These are phyloP conservation scores for Sitta carolinensis DNA, from an alignment of 2,797 vertebrate genomes.

Conservation along the genomic window DNA sequence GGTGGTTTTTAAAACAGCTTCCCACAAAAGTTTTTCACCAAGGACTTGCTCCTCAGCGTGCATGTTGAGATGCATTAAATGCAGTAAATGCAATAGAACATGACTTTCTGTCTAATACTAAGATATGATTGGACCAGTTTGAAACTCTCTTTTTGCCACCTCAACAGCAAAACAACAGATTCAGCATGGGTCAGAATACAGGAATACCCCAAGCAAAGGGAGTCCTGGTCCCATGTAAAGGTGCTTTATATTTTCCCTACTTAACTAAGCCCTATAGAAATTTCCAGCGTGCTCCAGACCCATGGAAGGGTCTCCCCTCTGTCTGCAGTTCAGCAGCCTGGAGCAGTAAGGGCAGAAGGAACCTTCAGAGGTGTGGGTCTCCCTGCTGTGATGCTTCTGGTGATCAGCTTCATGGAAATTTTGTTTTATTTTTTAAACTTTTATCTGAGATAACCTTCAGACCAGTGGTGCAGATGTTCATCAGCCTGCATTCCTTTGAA, in stretches of 20 bases:
- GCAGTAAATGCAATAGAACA: background rate
- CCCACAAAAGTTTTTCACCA: background rate
- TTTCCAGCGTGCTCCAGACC: background rate
- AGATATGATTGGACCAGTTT: background rate
- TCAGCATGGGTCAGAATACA: background rate
- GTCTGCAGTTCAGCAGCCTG: background rate
- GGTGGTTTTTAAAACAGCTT: background rate
- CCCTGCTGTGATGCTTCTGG: background rate
- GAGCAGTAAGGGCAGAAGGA: background rate
- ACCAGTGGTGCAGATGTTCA: slow-evolving; percentile 1
- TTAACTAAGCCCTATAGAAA: background rate
- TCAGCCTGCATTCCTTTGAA: slow-evolving; percentile 42
- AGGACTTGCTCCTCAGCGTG: background rate
- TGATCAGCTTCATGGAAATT: background rate
- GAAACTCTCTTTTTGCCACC: background rate
- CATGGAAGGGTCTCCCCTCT: background rate
- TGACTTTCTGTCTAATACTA: background rate
- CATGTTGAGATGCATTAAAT: fast-evolving
- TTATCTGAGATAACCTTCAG: background rate
- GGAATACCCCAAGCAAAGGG: background rate
- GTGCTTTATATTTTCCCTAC: background rate
- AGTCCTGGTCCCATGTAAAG: background rate
- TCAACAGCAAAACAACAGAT: background rate
- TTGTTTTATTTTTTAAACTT: background rate
- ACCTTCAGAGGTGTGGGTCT: background rate